A percentile compares a stretch with the other conserved stretches of the same genome.
phyloP scores from a whole-genome alignment of 2,113 vertebrate species.

The Oryzias melastigma region DNA sequence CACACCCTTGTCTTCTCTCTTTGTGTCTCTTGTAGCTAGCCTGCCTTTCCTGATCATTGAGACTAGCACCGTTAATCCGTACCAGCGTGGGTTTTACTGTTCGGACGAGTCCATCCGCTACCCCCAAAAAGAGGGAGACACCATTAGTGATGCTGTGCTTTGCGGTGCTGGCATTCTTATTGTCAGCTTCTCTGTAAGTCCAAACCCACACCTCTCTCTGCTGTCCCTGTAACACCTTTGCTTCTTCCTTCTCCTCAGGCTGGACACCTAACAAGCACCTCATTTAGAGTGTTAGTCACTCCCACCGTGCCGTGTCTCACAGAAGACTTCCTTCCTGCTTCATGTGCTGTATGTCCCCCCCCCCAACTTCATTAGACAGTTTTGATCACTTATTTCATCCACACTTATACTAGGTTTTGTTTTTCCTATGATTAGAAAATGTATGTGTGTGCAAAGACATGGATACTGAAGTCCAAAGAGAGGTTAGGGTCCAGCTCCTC shows the following conservation, averaged over 20 bases:
- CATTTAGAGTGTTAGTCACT: slow-evolving; percentile 22
- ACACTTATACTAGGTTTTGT: no score
- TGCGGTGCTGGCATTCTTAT: slow-evolving; percentile 95
- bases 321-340: slow-evolving; percentile 11
- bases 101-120: slow-evolving; percentile 92
- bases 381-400: no score
- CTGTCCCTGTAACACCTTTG: slow-evolving; percentile 2
- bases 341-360: slow-evolving; percentile 44
- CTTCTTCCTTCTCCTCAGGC: slow-evolving; percentile 17
- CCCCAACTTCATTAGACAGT: slow-evolving; percentile 21
- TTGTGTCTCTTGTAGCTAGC: slow-evolving; percentile 82
- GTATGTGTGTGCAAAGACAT: slow-evolving; percentile 35
- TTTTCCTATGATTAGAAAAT: slow-evolving; percentile 14
- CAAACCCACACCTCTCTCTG: slow-evolving; percentile 45
- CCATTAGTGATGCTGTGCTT: slow-evolving; percentile 95
- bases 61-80: slow-evolving; percentile 95
- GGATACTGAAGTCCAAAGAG: slow-evolving; percentile 35
- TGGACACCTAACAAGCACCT: slow-evolving; percentile 18
- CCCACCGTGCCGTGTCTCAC: slow-evolving; percentile 42
- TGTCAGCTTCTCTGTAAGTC: slow-evolving; percentile 92
- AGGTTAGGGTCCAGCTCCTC: slow-evolving; percentile 22
- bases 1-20: slow-evolving; percentile 56
- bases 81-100: slow-evolving; percentile 86
- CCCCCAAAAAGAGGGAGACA: slow-evolving; percentile 92
- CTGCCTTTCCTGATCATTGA: slow-evolving; percentile 99